Evolutionary conservation across 1,140 invertebrate genomes (phyloP).

Genomic region (Drosophila kanapiae): DNA sequence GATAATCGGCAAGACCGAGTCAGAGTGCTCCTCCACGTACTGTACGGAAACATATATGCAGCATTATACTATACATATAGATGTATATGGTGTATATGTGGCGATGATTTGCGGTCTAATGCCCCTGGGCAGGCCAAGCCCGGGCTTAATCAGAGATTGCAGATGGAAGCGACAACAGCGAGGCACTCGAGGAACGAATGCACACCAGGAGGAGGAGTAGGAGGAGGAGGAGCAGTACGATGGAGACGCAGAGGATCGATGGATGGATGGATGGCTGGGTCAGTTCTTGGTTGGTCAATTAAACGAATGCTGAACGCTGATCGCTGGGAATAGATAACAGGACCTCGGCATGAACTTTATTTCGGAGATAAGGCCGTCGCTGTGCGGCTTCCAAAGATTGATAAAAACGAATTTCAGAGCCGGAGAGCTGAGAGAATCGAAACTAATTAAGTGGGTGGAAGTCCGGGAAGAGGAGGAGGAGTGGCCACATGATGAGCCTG

Average conservation of each 20-base stretch:
- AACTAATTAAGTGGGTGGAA: conserved; percentile 76
- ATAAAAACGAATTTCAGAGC: conserved; percentile 60
- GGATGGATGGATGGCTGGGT: conserved; percentile 52
- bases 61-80: conserved; percentile 12
- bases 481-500: conserved; percentile 28
- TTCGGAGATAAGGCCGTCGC: conserved; percentile 59
- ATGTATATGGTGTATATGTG: conserved; percentile 26
- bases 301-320: conserved; percentile 68
- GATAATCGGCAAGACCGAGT: conserved; percentile 47
- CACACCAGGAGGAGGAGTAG: neutral
- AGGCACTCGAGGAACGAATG: conserved; percentile 35
- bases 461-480: conserved; percentile 13
- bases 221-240: neutral
- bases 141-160: conserved; percentile 60
- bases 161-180: conserved; percentile 52
- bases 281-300: conserved; percentile 69
- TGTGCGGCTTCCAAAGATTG: conserved; percentile 53
- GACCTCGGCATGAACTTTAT: conserved; percentile 78
- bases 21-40: conserved; percentile 14
- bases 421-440: conserved; percentile 10
- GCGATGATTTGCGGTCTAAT: conserved; percentile 63
- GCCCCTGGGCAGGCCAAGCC: conserved; percentile 42
- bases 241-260: conserved; percentile 39
- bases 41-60: conserved; percentile 7
- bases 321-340: conserved; percentile 80